Evolutionary conservation across 2,888 invertebrate genomes (phyloP).

Genomic region (Aporophyla lueneburgensis): DNA sequence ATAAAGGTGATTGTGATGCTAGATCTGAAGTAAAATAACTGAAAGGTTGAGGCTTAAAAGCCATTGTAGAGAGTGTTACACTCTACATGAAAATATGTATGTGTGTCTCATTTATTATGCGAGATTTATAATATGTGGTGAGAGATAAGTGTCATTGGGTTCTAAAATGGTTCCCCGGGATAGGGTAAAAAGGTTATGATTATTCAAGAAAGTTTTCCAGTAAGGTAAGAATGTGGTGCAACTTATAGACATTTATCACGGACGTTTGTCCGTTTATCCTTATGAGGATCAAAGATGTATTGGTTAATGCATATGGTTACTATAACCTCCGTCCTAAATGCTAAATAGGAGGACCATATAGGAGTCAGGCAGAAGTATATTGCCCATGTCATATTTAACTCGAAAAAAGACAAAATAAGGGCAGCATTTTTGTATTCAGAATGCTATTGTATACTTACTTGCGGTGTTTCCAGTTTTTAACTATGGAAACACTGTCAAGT

Average conservation of each 20-base stretch:
- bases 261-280: too few species aligned
- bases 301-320: neutral
- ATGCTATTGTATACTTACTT: conserved; percentile 29
- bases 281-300: neutral
- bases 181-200: neutral
- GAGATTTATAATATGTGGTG: neutral
- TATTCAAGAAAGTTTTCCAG: neutral
- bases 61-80: neutral
- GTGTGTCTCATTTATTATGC: neutral
- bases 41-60: neutral
- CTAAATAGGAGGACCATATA: neutral
- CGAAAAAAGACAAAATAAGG: conserved; percentile 9
- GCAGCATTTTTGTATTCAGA: neutral
- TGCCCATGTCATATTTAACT: conserved; percentile 14
- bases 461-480: conserved; percentile 23
- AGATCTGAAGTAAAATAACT: neutral
- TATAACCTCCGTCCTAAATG: neutral
- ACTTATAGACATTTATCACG: neutral
- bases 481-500: conserved; percentile 36
- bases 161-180: neutral
- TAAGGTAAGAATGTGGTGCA: neutral
- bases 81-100: neutral
- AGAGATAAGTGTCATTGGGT: neutral
- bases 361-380: neutral
- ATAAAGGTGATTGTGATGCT: neutral